Evolutionary conservation across 2,888 invertebrate genomes (phyloP), one percentile per base, ranked within the genome.

Genomic region (Calliphora vomitoria): DNA sequence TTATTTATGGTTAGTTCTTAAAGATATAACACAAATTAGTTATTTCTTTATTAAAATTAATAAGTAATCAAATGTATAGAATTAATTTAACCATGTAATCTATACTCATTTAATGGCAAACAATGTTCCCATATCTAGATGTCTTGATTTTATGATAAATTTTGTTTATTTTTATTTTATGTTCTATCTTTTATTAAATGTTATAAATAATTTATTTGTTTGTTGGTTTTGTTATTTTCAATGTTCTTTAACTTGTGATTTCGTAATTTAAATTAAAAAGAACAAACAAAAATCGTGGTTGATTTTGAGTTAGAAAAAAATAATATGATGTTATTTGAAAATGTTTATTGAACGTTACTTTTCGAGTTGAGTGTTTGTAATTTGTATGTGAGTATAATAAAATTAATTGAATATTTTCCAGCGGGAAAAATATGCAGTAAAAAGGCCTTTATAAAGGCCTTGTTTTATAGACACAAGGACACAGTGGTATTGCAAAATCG

Each of bases 211-310:
- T 25, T 25, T 25, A 25, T 25, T 25, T 25, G 8, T 31, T 60
- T 60, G 13, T 58, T 31, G 11, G 11, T 31, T 60, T 5, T 8
- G 10, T 31, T 60, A 13, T 60, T 60, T 60, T 15, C 13, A 35
- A 5, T 25, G 13, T 15, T 35, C 1, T 60, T 58, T 60, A 11
- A 6, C 6, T 13, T 6, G 3, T 55, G 13, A 53, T 71, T 71
- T 50, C 6, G 60, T 31, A 15, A 53, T 71, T 50, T 58, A 25
- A 25, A 11, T 35, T 58, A 20, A 20, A 2, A 58, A 41, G 8
- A 53, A 72, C 4, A 72, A 50, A 71, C 20, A 64, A 55, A 58
- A 20, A 53, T 66, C 38, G 76, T 64, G 76, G 35, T 66, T 25
- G 25, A 64, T 64, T 64, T 76, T 8, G n/a, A 50, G 8, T 50